These are phyloP conservation scores for Onchidella celtica DNA, from an alignment of 2,888 invertebrate genomes.

Conservation along the genomic window DNA sequence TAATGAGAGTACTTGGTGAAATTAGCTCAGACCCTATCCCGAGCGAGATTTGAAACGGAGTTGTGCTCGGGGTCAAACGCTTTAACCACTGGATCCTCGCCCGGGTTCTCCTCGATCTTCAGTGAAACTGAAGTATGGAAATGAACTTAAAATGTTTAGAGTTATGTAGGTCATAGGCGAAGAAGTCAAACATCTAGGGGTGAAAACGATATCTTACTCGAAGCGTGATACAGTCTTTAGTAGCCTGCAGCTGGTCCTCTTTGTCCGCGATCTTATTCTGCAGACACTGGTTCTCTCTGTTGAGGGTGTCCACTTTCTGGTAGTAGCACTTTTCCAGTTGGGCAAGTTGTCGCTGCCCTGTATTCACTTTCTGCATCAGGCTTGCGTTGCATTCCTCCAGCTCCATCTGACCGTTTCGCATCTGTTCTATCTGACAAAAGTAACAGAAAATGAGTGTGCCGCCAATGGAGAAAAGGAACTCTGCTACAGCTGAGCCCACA, in stretches of 20 bases:
- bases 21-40: too few relatives aligned
- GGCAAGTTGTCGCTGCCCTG: conserved; percentile 31
- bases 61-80: too few relatives aligned
- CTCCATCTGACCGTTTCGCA: conserved; percentile 25
- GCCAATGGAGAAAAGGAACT: background rate
- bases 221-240: conserved; percentile 43
- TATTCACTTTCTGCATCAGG: conserved; percentile 24
- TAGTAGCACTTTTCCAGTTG: conserved; percentile 47
- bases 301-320: conserved; percentile 46
- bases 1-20: too few relatives aligned
- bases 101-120: too few relatives aligned
- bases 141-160: too few relatives aligned
- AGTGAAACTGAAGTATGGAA: too few relatives aligned
- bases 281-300: conserved; percentile 32
- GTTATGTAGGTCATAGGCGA: too few relatives aligned
- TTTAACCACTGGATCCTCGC: too few relatives aligned
- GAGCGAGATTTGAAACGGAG: too few relatives aligned
- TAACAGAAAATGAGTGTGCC: background rate
- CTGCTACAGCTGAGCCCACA: background rate
- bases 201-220: conserved; percentile 30
- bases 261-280: conserved; percentile 44
- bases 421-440: conserved; percentile 13
- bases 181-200: too few relatives aligned
- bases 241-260: conserved; percentile 46
- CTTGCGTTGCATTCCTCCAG: conserved; percentile 39